Conservation (phyloP, 2,113 vertebrate genomes). For the Eubucco bourcierii region DNA sequence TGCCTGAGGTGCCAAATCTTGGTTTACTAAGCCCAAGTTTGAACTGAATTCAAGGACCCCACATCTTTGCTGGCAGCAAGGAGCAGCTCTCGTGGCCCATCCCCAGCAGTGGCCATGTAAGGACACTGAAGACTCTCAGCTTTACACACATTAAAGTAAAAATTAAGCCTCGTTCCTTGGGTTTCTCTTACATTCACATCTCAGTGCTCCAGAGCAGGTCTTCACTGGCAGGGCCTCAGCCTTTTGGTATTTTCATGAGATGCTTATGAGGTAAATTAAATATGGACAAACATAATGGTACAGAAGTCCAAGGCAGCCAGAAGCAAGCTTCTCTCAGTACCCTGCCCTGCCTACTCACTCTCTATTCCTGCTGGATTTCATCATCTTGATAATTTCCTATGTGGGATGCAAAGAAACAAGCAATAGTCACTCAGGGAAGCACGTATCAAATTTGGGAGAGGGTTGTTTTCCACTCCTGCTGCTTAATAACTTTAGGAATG, state of each 20-base stretch:
- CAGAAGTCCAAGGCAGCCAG: neutral
- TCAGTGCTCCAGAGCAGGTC: neutral
- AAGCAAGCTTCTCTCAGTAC: neutral
- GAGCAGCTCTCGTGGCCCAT: neutral
- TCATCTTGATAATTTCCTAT: slow-evolving; percentile 30
- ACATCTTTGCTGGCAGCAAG: neutral
- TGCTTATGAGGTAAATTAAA: neutral
- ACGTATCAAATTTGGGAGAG: neutral
- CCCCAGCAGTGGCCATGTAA: accelerated
- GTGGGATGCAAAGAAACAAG: slow-evolving; percentile 35
- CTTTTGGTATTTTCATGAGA: neutral
- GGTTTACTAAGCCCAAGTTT: neutral
- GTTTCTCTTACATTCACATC: neutral
- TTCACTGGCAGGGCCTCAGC: accelerated
- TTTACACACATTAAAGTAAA: neutral
- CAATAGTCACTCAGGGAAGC: slow-evolving; percentile 39
- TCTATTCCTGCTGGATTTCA: neutral
- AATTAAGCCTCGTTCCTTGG: neutral
- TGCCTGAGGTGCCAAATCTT: neutral
- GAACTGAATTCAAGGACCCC: neutral
- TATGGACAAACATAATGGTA: neutral
- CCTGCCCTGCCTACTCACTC: neutral
- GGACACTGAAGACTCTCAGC: neutral
- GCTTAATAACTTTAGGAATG: slow-evolving; percentile 68
- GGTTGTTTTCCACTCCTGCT: slow-evolving; percentile 37